Conservation (phyloP, 2,113 vertebrate species). For the Elanus axillaris region DNA sequence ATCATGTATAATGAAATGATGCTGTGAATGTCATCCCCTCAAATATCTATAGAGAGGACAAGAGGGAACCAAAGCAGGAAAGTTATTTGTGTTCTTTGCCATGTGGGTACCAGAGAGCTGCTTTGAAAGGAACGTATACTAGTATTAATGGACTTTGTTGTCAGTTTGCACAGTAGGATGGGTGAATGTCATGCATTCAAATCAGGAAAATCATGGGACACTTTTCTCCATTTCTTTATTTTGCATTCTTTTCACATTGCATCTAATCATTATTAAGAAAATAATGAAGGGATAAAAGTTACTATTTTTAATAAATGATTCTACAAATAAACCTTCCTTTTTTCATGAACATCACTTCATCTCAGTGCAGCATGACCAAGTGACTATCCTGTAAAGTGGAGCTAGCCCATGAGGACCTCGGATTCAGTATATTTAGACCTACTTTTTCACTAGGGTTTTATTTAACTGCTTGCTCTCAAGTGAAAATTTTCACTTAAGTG, state of each 20-base stretch:
- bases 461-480: neutral
- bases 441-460: neutral
- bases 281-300: neutral
- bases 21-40: neutral
- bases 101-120: neutral
- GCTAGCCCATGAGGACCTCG: neutral
- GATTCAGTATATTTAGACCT: neutral
- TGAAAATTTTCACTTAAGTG: neutral
- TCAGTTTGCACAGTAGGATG: neutral
- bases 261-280: neutral
- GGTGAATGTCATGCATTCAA: neutral
- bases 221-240: neutral
- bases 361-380: neutral
- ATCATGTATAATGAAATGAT: neutral
- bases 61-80: neutral
- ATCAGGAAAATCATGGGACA: neutral
- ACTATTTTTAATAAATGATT: neutral
- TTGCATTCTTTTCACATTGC: neutral
- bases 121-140: neutral
- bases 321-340: neutral
- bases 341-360: neutral
- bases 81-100: neutral
- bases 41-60: neutral
- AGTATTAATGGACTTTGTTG: neutral
- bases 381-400: fast-evolving